Conservation (phyloP, 2,113 vertebrate genomes). For the Rhinolophus sinicus region DNA sequence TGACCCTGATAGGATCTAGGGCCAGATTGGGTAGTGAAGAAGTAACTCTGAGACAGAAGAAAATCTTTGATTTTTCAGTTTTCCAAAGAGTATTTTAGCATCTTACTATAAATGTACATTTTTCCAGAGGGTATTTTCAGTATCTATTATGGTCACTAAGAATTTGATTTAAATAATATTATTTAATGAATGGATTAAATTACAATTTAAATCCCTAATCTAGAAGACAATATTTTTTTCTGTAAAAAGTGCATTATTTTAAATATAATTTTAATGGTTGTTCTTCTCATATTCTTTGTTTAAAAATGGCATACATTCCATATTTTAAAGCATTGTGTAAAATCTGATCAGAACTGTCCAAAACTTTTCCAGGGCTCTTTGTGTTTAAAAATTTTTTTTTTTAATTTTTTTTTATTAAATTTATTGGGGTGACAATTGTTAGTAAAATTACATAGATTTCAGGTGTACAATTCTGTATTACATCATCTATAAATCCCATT, state of each 20-base stretch:
- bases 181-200: not conserved
- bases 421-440: no score
- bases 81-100: constrained; percentile 9
- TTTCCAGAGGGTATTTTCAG: not conserved
- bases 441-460: no score
- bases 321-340: constrained; percentile 23
- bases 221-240: not conserved
- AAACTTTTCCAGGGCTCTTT: constrained; percentile 1
- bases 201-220: constrained; percentile 24
- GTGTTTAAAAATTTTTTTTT: not conserved
- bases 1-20: not conserved
- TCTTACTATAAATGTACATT: not conserved
- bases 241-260: not conserved
- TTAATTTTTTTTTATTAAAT: no score
- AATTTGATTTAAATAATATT: not conserved
- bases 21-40: not conserved
- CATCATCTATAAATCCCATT: no score
- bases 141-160: not conserved
- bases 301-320: not conserved
- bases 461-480: no score
- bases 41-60: not conserved
- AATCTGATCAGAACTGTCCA: not conserved
- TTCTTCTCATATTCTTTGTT: not conserved
- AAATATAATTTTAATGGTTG: constrained; percentile 3
- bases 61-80: not conserved